Evolutionary conservation across 2,797 vertebrate genomes (phyloP).

Genomic region (Tenualosa ilisha): DNA sequence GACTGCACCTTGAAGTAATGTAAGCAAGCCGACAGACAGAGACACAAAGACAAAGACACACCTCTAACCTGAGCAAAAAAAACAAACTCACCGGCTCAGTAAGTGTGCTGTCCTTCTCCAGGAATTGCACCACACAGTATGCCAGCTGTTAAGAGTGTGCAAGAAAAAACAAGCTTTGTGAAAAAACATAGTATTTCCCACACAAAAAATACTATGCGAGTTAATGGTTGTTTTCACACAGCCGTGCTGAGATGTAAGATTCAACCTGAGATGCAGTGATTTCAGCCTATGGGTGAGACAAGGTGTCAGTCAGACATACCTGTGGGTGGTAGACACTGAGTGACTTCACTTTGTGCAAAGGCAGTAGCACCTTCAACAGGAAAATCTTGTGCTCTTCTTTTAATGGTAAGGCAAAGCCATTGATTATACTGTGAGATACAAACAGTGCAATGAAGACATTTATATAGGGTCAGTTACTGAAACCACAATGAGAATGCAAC

Average conservation of each 20-base stretch:
- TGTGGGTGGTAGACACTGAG: slow-evolving; percentile 99
- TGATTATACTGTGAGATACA: slow-evolving; percentile 87
- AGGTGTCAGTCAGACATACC: slow-evolving; percentile 66
- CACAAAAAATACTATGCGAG: not conserved
- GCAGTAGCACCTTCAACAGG: slow-evolving; percentile 94
- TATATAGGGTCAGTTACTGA: not conserved
- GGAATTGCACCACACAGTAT: slow-evolving; percentile 97
- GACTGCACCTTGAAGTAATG: too few relatives aligned
- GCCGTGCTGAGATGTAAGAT: not conserved
- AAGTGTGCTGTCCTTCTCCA: slow-evolving; percentile 99
- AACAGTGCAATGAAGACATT: not conserved
- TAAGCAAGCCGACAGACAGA: too few relatives aligned
- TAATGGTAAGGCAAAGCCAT: slow-evolving; percentile 98
- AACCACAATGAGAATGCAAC: not conserved
- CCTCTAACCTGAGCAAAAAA: not conserved
- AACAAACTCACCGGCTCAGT: slow-evolving; percentile 89
- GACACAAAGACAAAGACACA: too few relatives aligned
- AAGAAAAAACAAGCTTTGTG: not conserved
- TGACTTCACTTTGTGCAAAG: slow-evolving; percentile 98
- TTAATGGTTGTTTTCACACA: not conserved
- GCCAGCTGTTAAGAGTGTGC: slow-evolving; percentile 80
- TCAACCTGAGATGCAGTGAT: not conserved
- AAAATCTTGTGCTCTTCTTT: slow-evolving; percentile 99
- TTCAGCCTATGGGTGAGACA: not conserved
- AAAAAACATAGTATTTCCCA: not conserved